Conservation (phyloP, 1,140 invertebrate genomes). For the Procambarus virginalis region DNA sequence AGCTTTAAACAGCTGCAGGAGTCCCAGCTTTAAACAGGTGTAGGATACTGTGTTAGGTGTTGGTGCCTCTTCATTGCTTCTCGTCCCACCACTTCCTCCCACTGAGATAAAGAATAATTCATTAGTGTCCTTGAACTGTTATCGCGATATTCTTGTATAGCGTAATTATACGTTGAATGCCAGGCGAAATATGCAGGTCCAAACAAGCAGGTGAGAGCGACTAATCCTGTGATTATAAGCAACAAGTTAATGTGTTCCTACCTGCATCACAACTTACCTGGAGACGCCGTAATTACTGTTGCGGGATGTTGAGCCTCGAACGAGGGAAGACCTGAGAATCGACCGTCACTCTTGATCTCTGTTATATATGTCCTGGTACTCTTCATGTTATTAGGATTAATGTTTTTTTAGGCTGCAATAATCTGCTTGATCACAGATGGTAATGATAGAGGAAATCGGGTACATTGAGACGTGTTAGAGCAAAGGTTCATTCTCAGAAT, state of each 20-base stretch:
- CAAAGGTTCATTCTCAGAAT: neutral
- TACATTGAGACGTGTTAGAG: neutral
- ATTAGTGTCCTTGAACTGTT: neutral
- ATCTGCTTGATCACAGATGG: neutral
- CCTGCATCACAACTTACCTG: neutral
- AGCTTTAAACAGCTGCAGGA: too few relatives aligned
- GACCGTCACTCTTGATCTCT: neutral
- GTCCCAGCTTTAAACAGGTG: too few relatives aligned
- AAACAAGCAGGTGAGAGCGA: neutral
- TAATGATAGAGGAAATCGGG: neutral
- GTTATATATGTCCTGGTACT: neutral
- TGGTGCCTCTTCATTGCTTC: too few relatives aligned
- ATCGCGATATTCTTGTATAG: neutral
- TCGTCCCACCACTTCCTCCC: neutral
- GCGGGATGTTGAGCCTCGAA: neutral
- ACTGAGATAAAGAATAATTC: neutral
- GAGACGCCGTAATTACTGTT: neutral
- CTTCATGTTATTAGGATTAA: neutral
- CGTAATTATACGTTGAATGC: slow-evolving; percentile 25
- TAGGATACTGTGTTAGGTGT: neutral
- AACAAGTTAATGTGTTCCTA: slow-evolving; percentile 19
- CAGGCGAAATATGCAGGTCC: neutral
- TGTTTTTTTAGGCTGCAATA: neutral
- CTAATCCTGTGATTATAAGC: slow-evolving; percentile 3
- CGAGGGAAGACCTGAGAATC: neutral